Base-by-base conservation (phyloP, 2,888 invertebrate genomes). In the Andrena chrysosceles region DNA sequence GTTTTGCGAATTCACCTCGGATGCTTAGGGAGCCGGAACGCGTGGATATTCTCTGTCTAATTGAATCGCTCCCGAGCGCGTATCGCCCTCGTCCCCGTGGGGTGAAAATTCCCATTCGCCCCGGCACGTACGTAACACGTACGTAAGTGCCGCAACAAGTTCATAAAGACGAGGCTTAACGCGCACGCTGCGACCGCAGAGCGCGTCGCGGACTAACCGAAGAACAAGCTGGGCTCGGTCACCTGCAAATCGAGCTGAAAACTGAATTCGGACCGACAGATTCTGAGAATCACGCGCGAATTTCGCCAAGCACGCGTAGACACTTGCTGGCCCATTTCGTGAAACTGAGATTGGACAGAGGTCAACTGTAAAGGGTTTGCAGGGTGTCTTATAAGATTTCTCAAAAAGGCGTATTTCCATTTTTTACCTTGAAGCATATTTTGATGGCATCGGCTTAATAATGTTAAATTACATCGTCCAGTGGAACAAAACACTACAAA, bases 71-170 rank as follows among this genome's bases (percentile, higher is more conserved):
- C 66, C n/a, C 16, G 16, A 71, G 48, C 77, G 49, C 42, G 54
- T 67, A 76, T 66, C 70, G 67, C 60, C 20, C 48, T 35, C 74
- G 64, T 26, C 68, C 71, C 72, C 29, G 23, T 33, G 26, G 64
- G 49, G 74, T 60, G 83, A 77, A 62, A 72, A 80, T 79, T 83
- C 48, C 31, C 69, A 59, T 48, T 54, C 31, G 23, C 26, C 23
- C 1, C 29, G 4, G 60, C 73, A 70, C 52, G 68, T 72, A 62
- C 26, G 71, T 73, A 81, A 86, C 49, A 54, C 52, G 69, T 49
- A 70, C 42, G 60, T 60, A 66, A 66, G 59, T 52, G 63, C 68
- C 54, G 81, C 84, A 87, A 86, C 84, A 87, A 87, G 84, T 86
- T 74, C 74, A 67, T 80, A 82, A 77, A 77, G 79, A 66, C 52